A percentile compares a stretch with the other conserved stretches of the same genome.
phyloP scores from a whole-genome alignment of 2,797 vertebrate species.

The Hirundo rustica region DNA sequence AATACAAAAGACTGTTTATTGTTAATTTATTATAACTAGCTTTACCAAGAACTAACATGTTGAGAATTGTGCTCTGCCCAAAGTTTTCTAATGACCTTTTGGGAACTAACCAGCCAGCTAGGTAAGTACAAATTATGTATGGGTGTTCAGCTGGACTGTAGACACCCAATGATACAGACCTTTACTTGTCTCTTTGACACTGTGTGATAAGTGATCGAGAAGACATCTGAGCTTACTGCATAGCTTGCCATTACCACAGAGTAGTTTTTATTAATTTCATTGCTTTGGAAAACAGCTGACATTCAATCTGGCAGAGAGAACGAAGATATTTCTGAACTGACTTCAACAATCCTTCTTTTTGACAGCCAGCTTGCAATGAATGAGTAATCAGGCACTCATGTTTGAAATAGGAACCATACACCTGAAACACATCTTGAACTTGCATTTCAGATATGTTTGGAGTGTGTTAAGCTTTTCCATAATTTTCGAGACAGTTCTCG shows the following conservation, averaged over 20 bases:
- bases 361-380: conserved; percentile 31
- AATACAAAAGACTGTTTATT: not conserved
- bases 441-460: not conserved
- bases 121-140: not conserved
- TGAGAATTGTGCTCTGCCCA: not conserved
- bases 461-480: not conserved
- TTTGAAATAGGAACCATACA: conserved; percentile 12
- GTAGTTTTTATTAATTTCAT: conserved; percentile 27
- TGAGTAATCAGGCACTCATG: conserved; percentile 24
- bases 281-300: conserved; percentile 24
- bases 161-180: not conserved
- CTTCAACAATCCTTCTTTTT: conserved; percentile 37
- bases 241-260: not conserved
- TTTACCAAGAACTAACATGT: not conserved
- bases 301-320: conserved; percentile 13
- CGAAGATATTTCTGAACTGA: conserved; percentile 27
- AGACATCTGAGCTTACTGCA: not conserved
- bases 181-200: not conserved
- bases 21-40: not conserved
- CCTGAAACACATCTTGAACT: not conserved
- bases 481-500: not conserved
- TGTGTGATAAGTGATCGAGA: not conserved
- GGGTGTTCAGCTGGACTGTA: fast-evolving
- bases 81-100: not conserved
- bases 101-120: not conserved